These are phyloP conservation scores for Buathra laborator DNA, from an alignment of 2,888 invertebrate species.

Conservation along the genomic window DNA sequence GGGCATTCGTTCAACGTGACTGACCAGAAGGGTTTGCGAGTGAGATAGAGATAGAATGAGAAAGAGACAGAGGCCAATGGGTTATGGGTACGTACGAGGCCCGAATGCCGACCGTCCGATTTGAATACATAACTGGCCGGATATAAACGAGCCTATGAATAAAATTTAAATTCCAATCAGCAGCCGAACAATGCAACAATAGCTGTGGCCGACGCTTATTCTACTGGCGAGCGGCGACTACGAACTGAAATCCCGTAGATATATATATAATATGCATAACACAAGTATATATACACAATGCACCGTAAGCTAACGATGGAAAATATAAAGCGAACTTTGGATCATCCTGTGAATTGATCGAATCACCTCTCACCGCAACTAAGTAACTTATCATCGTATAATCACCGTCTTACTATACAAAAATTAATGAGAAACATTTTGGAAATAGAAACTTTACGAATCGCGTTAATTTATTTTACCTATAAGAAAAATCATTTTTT, in stretches of 20 bases:
- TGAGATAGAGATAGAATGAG: conserved; percentile 48
- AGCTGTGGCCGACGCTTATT: conserved; percentile 61
- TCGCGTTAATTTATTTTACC: not conserved
- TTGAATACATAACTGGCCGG: conserved; percentile 84
- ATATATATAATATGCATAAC: not conserved
- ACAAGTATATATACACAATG: not conserved
- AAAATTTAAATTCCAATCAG: conserved; percentile 85
- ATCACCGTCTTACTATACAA: too few species aligned
- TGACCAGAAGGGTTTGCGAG: conserved; percentile 35
- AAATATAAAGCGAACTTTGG: too few species aligned
- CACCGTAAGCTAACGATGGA: too few species aligned
- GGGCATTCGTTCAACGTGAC: conserved; percentile 19
- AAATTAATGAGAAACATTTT: too few species aligned
- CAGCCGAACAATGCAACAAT: conserved; percentile 80
- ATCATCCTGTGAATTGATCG: too few species aligned
- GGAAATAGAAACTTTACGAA: too few species aligned
- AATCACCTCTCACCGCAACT: too few species aligned
- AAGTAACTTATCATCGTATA: too few species aligned
- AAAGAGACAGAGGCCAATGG: conserved; percentile 26
- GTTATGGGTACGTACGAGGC: conserved; percentile 40
- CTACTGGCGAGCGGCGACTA: conserved; percentile 34
- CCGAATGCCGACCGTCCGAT: conserved; percentile 75
- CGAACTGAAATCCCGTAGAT: not conserved
- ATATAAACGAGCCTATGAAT: conserved; percentile 85
- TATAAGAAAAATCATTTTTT: not conserved